These are phyloP conservation scores for Euura lappo DNA, from an alignment of 1,140 invertebrate species.

Conservation along the genomic window DNA sequence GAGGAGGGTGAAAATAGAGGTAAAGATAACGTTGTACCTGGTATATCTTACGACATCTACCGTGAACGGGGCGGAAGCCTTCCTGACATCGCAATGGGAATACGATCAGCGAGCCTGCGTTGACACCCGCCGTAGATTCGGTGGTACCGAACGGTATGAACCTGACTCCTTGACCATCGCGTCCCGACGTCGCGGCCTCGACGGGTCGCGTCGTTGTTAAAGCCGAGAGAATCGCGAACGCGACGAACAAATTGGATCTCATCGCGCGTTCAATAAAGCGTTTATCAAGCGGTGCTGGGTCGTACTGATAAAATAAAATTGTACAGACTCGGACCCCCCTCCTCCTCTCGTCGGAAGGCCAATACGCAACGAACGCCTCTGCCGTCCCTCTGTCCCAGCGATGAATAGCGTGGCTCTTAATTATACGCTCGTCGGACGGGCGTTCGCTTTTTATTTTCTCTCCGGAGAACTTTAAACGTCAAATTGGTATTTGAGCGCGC, in stretches of 20 bases:
- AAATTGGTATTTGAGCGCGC: too few relatives aligned
- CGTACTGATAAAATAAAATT: slow-evolving; percentile 1
- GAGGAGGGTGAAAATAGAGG: not conserved
- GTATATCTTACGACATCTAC: not conserved
- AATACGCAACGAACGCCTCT: not conserved
- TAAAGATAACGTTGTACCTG: not conserved
- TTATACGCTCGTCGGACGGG: too few relatives aligned
- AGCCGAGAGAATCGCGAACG: not conserved
- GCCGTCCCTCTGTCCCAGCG: not conserved
- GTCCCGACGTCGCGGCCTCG: not conserved
- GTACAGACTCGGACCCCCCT: not conserved
- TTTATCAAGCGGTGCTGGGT: not conserved
- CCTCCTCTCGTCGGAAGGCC: not conserved
- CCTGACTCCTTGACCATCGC: not conserved
- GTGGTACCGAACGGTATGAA: not conserved
- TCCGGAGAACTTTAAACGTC: too few relatives aligned
- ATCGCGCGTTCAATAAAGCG: not conserved
- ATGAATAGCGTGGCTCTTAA: not conserved
- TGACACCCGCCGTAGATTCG: not conserved
- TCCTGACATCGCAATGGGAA: not conserved
- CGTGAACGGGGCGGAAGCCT: not conserved
- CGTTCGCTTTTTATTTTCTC: too few relatives aligned
- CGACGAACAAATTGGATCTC: not conserved
- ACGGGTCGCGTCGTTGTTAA: not conserved
- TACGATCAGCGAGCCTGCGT: not conserved